Conservation (phyloP, 2,888 invertebrate species). For the Odontocerum albicorne region DNA sequence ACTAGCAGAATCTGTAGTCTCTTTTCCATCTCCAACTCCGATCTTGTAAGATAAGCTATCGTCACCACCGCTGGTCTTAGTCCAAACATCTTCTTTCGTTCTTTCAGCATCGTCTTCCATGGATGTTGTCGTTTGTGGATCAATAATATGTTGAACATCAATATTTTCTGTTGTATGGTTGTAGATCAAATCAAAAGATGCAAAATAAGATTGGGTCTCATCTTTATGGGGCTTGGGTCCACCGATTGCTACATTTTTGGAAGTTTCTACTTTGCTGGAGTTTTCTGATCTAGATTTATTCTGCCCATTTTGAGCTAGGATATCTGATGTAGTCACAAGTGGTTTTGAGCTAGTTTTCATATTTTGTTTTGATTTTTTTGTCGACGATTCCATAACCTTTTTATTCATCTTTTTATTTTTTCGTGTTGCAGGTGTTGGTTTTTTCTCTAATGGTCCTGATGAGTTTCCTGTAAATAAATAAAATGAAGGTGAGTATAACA, state of each 20-base stretch:
- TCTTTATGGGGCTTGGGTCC: too few species aligned
- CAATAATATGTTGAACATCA: conserved; percentile 1
- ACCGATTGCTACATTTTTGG: conserved; percentile 3
- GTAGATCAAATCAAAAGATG: conserved; percentile 28
- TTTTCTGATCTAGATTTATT: too few species aligned
- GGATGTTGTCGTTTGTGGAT: conserved; percentile 12
- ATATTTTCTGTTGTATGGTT: conserved; percentile 34
- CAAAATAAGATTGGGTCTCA: not conserved
- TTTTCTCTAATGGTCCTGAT: conserved; percentile 21
- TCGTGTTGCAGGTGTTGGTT: conserved; percentile 15
- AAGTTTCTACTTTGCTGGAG: conserved; percentile 4
- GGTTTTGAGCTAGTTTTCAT: conserved; percentile 24
- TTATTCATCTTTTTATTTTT: conserved; percentile 20
- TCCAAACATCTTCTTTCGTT: conserved; percentile 5
- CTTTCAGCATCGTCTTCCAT: conserved; percentile 8
- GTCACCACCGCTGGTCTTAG: conserved; percentile 11
- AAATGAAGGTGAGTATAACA: too few species aligned
- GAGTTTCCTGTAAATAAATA: conserved; percentile 33
- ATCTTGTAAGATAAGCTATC: conserved; percentile 6
- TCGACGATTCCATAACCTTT: conserved; percentile 19
- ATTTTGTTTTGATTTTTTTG: conserved; percentile 14
- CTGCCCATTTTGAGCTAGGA: conserved; percentile 7
- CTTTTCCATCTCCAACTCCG: conserved; percentile 17
- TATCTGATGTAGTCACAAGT: conserved; percentile 16
- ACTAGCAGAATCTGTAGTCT: conserved; percentile 37